These are phyloP conservation scores for Philypnodon macrostomus DNA, from an alignment of 2,797 vertebrate genomes.

Conservation along the genomic window DNA sequence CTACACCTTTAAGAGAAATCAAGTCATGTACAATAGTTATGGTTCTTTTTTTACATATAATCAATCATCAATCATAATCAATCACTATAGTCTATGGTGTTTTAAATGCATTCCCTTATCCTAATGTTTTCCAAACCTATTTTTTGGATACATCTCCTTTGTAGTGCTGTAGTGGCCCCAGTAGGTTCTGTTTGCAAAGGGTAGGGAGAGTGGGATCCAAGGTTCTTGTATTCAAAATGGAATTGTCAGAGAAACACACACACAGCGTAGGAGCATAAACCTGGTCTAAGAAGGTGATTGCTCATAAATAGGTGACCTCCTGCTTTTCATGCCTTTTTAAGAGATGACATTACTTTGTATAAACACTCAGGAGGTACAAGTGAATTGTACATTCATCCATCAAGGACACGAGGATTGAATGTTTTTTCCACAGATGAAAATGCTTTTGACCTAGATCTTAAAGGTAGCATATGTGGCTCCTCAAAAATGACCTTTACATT, in stretches of 20 bases:
- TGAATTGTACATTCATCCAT: conserved; percentile 45
- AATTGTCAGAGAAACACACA: conserved; percentile 1
- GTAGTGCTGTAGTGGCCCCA: background rate
- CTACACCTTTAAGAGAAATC: no score
- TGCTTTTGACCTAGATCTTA: conserved; percentile 44
- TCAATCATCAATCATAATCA: no score
- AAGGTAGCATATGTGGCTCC: conserved; percentile 33
- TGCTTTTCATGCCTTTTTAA: conserved; percentile 27
- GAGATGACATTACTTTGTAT: conserved; percentile 30
- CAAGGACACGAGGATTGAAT: conserved; percentile 44
- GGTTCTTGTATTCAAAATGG: conserved; percentile 5
- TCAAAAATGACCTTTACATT: conserved; percentile 23
- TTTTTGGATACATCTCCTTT: background rate
- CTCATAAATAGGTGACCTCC: conserved; percentile 51
- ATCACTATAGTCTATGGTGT: no score
- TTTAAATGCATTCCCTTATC: background rate
- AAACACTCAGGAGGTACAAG: conserved; percentile 25
- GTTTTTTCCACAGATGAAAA: conserved; percentile 46
- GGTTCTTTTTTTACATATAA: no score
- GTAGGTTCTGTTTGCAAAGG: background rate
- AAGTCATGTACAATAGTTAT: no score
- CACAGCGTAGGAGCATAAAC: conserved; percentile 1
- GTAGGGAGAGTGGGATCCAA: background rate
- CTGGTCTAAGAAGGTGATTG: conserved; percentile 27
- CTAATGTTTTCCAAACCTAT: background rate